These are phyloP conservation scores for Amia ocellicauda DNA, from an alignment of 2,113 vertebrate genomes.

Conservation along the genomic window DNA sequence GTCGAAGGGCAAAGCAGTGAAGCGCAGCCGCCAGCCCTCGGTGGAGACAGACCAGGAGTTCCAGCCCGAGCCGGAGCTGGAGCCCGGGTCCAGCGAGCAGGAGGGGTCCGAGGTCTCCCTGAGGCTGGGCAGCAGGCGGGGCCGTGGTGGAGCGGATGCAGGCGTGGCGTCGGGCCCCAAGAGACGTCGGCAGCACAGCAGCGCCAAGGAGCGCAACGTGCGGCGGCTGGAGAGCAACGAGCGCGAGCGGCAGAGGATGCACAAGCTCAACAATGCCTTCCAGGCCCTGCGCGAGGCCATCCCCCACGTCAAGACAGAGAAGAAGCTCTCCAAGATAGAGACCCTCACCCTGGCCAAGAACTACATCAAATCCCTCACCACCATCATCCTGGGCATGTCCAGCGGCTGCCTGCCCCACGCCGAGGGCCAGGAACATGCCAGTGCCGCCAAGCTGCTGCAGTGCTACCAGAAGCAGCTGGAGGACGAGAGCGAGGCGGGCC, in stretches of 20 bases:
- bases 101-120: conserved; percentile 72
- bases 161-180: conserved; percentile 39
- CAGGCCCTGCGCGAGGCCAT: conserved; percentile 91
- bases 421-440: conserved; percentile 51
- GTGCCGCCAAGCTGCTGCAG: conserved; percentile 72
- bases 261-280: conserved; percentile 98
- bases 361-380: conserved; percentile 94
- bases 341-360: conserved; percentile 96
- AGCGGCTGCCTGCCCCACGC: conserved; percentile 66
- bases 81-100: conserved; percentile 64
- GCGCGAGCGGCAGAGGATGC: conserved; percentile 93
- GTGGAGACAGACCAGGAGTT: conserved; percentile 58
- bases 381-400: conserved; percentile 88
- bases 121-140: conserved; percentile 46
- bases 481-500: conserved; percentile 65
- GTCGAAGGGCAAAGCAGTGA: conserved; percentile 78
- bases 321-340: conserved; percentile 98
- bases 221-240: conserved; percentile 93
- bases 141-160: conserved; percentile 32
- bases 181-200: conserved; percentile 48
- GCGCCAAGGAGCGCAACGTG: conserved; percentile 73
- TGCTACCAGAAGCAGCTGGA: conserved; percentile 79
- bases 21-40: conserved; percentile 54
- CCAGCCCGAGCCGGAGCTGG: conserved; percentile 39
- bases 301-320: conserved; percentile 87